Percentiles rank a stretch among this genome's conserved stretches.
Evolutionary conservation across 2,888 invertebrate genomes (phyloP).

Genomic region (Sturmia bella): DNA sequence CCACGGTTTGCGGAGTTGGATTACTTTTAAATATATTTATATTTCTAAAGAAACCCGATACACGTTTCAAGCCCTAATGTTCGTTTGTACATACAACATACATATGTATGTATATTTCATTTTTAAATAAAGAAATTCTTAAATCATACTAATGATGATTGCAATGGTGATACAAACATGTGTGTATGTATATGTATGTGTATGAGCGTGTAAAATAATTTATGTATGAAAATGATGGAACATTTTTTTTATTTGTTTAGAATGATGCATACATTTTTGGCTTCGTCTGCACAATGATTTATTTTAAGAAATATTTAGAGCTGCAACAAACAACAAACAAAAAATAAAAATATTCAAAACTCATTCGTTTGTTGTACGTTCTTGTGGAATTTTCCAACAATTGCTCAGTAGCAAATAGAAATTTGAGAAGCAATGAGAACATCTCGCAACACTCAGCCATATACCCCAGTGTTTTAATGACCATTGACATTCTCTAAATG

Average conservation of each 20-base stretch:
- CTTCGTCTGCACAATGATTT: slow-evolving; percentile 50
- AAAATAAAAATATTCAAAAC: no score
- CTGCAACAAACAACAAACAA: no score
- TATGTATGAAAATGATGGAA: neutral
- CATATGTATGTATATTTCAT: slow-evolving; percentile 38
- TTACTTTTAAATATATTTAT: slow-evolving; percentile 72
- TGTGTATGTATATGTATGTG: neutral
- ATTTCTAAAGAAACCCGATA: slow-evolving; percentile 68
- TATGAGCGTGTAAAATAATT: neutral
- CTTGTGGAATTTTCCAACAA: no score
- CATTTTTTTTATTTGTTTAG: neutral
- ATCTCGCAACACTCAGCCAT: no score
- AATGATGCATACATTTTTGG: neutral
- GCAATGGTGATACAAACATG: neutral
- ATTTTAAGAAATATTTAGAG: neutral
- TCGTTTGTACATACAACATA: slow-evolving; percentile 50
- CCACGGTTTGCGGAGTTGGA: slow-evolving; percentile 69
- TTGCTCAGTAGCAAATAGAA: no score
- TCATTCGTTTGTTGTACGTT: no score
- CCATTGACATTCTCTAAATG: no score
- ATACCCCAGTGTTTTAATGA: no score
- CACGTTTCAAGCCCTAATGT: slow-evolving; percentile 68
- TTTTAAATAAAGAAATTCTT: slow-evolving; percentile 27
- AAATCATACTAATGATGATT: slow-evolving; percentile 33
- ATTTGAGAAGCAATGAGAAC: no score